Evolutionary conservation across 2,797 vertebrate species (phyloP), one percentile per base, ranked within the genome.

Genomic region (Halcyon leucocephala): DNA sequence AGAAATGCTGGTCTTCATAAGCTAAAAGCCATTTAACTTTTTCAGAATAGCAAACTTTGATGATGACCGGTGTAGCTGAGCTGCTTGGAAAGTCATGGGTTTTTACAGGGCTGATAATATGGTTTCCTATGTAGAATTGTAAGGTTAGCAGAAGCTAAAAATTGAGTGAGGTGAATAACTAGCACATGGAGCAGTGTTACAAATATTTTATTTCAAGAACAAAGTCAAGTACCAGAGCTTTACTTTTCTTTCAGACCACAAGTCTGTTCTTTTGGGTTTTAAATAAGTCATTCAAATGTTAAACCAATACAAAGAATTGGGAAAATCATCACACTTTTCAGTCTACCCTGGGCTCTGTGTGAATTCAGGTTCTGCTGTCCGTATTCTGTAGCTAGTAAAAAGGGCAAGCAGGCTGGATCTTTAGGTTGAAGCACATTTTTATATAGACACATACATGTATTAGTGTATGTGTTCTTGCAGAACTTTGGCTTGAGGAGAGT

Each of bases 311-410:
- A 9, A 58, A 58, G 58, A 71, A 26, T 18, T 33, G 19, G 41
- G 54, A 28, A 69, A 33, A 31, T 72, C 19, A 6, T 3, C 4
- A 10, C 5, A 15, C 10, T 72, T 41, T 80, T 12, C 19, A 8
- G 0, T 41, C 15, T 57, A 0, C 25, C 22, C 5, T 39, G 42
- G 39, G 2, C 61, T 82, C 19, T 2, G 3, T 61, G 64, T 9
- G 41, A 7, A 18, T 28, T 39, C 1, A 0, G 22, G 31, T 72
- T 57, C 51, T 90, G 29, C 25, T 83, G 35, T 58, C 57, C 0
- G 0, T 69, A 31, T 37, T 72, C 31, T 22, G 9, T 39, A 58
- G 29, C 39, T 51, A 17, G 20, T 58, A 29, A 69, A 42, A 76
- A 58, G 35, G 51, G 7, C 6, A 6, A 33, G 31, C 66, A 39